Percentiles rank a stretch among this genome's conserved stretches.
These are phyloP conservation scores for Pollenia griseotomentosa DNA, from an alignment of 2,888 invertebrate species.

Conservation along the genomic window DNA sequence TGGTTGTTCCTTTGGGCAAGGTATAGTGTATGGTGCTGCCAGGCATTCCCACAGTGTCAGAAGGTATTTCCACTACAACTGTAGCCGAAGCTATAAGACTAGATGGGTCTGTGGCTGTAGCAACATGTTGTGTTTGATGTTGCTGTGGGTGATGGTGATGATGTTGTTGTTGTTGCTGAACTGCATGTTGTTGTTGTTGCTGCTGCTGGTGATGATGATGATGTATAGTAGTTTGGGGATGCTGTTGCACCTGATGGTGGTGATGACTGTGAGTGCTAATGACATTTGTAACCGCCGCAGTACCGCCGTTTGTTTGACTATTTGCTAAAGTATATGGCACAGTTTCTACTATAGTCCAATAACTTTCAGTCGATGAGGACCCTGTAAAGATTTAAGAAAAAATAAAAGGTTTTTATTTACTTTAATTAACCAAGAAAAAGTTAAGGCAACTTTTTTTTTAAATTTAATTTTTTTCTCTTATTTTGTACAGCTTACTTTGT, in stretches of 20 bases:
- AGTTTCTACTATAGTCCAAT: constrained; percentile 83
- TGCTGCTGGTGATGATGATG: constrained; percentile 66
- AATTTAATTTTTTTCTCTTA: not conserved
- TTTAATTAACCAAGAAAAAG: not conserved
- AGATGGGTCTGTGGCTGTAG: constrained; percentile 71
- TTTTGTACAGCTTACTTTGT: constrained; percentile 50
- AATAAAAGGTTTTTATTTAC: constrained; percentile 38
- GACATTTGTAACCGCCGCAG: constrained; percentile 69
- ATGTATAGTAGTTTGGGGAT: constrained; percentile 69
- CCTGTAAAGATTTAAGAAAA: constrained; percentile 74
- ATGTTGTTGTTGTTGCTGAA: constrained; percentile 50
- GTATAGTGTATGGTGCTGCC: constrained; percentile 82
- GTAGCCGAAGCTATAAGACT: constrained; percentile 80
- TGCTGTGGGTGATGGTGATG: constrained; percentile 65
- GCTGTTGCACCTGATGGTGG: constrained; percentile 67
- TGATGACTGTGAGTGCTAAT: constrained; percentile 63
- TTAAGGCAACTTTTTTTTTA: not conserved
- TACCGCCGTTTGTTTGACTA: constrained; percentile 66
- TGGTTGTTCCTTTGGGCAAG: constrained; percentile 77
- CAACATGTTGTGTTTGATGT: constrained; percentile 64
- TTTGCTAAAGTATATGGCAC: constrained; percentile 82
- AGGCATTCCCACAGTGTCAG: constrained; percentile 80
- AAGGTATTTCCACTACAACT: constrained; percentile 82
- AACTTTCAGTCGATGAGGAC: constrained; percentile 79
- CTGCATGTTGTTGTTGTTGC: constrained; percentile 52